Percentiles rank a stretch among this genome's conserved stretches.
Conservation (phyloP, 2,888 invertebrate genomes). For the Trypoxylon attenuatum region DNA sequence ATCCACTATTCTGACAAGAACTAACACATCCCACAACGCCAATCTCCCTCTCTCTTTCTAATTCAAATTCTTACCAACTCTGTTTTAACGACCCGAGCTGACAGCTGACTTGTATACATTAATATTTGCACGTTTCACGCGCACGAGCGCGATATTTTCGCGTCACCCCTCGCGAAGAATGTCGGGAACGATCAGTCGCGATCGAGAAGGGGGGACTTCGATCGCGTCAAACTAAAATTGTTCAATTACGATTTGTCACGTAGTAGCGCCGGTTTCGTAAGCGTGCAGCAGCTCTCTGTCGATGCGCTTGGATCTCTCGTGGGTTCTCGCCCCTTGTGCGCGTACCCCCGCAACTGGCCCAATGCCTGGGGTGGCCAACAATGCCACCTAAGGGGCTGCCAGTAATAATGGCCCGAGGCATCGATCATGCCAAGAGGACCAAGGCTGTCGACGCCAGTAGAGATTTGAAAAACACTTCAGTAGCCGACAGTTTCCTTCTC, state of each 20-base stretch:
- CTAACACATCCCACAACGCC: too few relatives aligned
- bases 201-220: too few relatives aligned
- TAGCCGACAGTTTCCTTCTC: not conserved
- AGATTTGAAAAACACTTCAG: slow-evolving; percentile 35
- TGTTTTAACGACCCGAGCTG: too few relatives aligned
- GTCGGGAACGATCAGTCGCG: too few relatives aligned
- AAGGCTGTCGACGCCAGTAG: not conserved
- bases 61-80: too few relatives aligned
- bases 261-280: slow-evolving; percentile 40
- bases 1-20: too few relatives aligned
- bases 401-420: slow-evolving; percentile 70
- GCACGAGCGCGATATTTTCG: too few relatives aligned
- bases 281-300: not conserved
- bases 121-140: too few relatives aligned
- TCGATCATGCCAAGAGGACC: slow-evolving; percentile 60
- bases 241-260: slow-evolving; percentile 73
- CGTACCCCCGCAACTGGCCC: slow-evolving; percentile 6
- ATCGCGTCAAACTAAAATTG: slow-evolving; percentile 57
- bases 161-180: too few relatives aligned
- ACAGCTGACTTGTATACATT: too few relatives aligned
- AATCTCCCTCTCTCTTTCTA: too few relatives aligned
- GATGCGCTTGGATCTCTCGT: slow-evolving; percentile 33
- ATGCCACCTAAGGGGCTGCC: slow-evolving; percentile 62
- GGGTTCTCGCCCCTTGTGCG: not conserved
- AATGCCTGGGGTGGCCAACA: slow-evolving; percentile 55